Base-by-base conservation (phyloP, 2,888 invertebrate species). In the Polyommatus iphigenia region DNA sequence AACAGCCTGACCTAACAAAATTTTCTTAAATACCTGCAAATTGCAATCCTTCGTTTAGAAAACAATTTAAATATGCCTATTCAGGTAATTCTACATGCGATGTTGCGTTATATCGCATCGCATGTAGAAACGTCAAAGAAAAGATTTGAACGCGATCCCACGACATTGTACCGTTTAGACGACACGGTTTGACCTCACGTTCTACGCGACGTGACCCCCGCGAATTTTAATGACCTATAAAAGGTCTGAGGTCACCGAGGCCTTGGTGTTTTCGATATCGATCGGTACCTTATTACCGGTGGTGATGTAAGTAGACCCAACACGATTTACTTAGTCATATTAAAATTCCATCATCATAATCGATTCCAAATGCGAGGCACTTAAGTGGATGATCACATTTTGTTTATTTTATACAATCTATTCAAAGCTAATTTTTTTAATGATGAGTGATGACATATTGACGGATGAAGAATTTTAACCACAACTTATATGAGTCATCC, bases 81-180 rank as follows among this genome's bases (percentile, higher is more conserved):
- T 46, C 46, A 73, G 20, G 46, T 73, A 46, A n/a, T 73, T 6
- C 73, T 0, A 46, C 73, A 41, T 73, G 73, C 73, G 46, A 73
- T 46, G 20, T 73, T 73, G 46, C 73, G 73, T 73, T 73, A 67
- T 7, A 24, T 29, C 29, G 54, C 75, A 24, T 29, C 29, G 54
- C 75, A 24, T 72, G 72, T 20, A 32, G 67, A 29, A 67, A 67
- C 24, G 24, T 20, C 36, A 54, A 75, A 54, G 54, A 29, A 75
- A 75, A 75, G 54, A 75, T 75, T 13, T 75, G 15, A 50, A 75
- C 54, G 24, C 5, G 75, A 24, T 75, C 75, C 75, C 54, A 54
- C 75, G 75, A 24, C 75, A 75, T 75, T 75, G 75, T 75, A 75
- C 75, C 75, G 75, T 75, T 75, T 24, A 75, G 29, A 29, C 50